Evolutionary conservation across 1,140 invertebrate species (phyloP).

Genomic region (Plectus sambesii): DNA sequence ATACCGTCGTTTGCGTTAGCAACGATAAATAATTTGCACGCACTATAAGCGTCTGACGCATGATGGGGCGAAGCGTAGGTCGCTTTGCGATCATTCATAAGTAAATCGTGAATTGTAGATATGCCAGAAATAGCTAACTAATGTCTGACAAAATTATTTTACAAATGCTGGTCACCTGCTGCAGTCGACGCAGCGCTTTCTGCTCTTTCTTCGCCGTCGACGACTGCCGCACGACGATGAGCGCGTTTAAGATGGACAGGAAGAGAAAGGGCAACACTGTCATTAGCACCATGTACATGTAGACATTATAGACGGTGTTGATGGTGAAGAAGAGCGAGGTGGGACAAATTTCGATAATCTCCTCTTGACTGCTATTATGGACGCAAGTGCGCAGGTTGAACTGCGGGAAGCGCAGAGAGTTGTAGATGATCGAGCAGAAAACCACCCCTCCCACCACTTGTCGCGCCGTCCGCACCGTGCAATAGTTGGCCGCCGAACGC

Average conservation of each 20-base stretch:
- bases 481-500: conserved; percentile 22
- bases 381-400: conserved; percentile 42
- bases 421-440: conserved; percentile 38
- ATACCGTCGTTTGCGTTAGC: too few species aligned
- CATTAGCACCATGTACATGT: conserved; percentile 44
- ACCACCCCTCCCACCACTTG: conserved; percentile 30
- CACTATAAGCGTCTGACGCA: too few species aligned
- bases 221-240: conserved; percentile 33
- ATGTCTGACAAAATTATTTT: too few species aligned
- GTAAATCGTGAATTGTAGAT: too few species aligned
- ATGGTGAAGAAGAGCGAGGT: conserved; percentile 40
- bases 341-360: conserved; percentile 43
- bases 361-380: conserved; percentile 40
- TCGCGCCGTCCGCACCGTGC: conserved; percentile 32
- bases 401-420: conserved; percentile 43
- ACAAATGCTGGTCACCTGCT: too few species aligned
- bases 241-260: conserved; percentile 36
- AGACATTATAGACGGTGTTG: conserved; percentile 43
- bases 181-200: not conserved
- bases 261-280: conserved; percentile 42
- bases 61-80: too few species aligned
- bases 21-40: too few species aligned
- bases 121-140: too few species aligned
- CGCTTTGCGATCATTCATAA: too few species aligned
- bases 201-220: conserved; percentile 18